These are phyloP conservation scores for Tragelaphus scriptus DNA, from an alignment of 2,113 vertebrate species.

Conservation along the genomic window DNA sequence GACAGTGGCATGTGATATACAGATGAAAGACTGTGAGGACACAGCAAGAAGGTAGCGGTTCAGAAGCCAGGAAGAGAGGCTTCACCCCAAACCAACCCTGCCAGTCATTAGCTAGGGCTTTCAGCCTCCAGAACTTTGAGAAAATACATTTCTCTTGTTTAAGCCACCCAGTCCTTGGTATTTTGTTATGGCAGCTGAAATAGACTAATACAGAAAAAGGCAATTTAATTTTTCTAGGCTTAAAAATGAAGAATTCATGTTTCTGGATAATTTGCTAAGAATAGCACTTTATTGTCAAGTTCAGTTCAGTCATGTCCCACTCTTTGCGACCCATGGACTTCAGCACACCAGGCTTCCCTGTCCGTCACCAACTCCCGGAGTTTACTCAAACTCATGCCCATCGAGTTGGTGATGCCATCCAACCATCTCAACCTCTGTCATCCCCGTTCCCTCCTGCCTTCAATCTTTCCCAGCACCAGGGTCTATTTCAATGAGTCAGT, in stretches of 20 bases:
- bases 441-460: neutral
- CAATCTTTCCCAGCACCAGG: neutral
- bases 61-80: neutral
- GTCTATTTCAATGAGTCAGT: neutral
- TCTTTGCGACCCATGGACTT: neutral
- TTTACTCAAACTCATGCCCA: neutral
- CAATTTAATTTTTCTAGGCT: neutral
- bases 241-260: neutral
- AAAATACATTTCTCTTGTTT: neutral
- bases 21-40: neutral
- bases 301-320: accelerated
- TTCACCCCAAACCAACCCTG: neutral
- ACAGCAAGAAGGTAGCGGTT: neutral
- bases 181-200: neutral
- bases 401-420: neutral
- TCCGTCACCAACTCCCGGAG: neutral
- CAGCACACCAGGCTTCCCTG: neutral
- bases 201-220: neutral
- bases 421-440: neutral
- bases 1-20: accelerated
- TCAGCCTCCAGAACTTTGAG: neutral
- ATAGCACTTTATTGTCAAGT: neutral
- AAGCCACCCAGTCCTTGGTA: neutral
- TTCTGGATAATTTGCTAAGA: neutral
- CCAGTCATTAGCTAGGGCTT: neutral